Evolutionary conservation across 2,888 invertebrate genomes (phyloP).

Genomic region (Dicyrtoma fusca): DNA sequence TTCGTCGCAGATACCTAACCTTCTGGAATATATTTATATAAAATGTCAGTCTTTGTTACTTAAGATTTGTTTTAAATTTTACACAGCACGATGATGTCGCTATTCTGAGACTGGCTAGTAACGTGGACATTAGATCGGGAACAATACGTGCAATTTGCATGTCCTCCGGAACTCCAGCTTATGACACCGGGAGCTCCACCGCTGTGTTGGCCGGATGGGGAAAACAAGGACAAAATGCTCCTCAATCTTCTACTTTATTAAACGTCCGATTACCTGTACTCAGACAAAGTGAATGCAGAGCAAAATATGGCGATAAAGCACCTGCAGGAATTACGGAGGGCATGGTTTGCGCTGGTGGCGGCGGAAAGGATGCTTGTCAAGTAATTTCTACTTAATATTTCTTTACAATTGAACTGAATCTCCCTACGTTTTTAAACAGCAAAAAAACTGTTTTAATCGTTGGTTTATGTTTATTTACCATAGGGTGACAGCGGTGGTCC

Average conservation of each 20-base stretch:
- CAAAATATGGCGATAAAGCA: constrained; percentile 80
- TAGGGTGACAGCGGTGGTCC: constrained; percentile 32
- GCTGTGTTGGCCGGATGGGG: constrained; percentile 90
- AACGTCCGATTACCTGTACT: constrained; percentile 69
- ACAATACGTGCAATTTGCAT: constrained; percentile 81
- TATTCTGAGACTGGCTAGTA: constrained; percentile 75
- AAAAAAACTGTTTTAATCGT: background rate
- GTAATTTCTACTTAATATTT: constrained; percentile 61
- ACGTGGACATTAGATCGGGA: constrained; percentile 67
- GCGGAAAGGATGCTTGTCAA: constrained; percentile 83
- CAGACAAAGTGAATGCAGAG: constrained; percentile 75
- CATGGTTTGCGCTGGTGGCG: constrained; percentile 85
- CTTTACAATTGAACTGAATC: background rate
- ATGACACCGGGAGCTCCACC: constrained; percentile 69
- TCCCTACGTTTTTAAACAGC: background rate
- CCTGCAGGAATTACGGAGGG: constrained; percentile 86
- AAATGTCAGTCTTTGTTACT: too few species aligned
- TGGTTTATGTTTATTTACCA: background rate
- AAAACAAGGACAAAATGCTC: constrained; percentile 75
- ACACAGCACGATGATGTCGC: constrained; percentile 85
- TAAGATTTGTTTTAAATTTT: too few species aligned
- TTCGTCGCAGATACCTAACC: too few species aligned
- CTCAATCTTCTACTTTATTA: background rate
- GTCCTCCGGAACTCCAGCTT: constrained; percentile 62
- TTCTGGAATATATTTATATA: too few species aligned